Evolutionary conservation across 2,888 invertebrate genomes (phyloP), one percentile per base, ranked within the genome.

Genomic region (Sussaba pulchella): DNA sequence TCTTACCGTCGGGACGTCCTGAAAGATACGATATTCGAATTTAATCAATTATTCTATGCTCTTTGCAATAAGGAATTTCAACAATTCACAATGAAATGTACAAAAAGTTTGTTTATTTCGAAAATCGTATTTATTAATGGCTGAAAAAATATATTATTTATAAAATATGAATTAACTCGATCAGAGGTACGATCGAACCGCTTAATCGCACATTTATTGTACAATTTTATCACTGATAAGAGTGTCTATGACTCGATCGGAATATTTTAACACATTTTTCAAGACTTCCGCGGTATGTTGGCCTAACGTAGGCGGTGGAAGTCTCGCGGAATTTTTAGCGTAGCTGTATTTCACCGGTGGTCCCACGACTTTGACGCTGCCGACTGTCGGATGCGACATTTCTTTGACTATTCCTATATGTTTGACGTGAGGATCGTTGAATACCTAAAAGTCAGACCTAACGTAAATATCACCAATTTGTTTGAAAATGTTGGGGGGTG

Each of bases 201-300:
- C 50, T 47, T 17, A 76, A 36, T 21, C 12, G 50, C 52, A 9
- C 24, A 21, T 63, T 92, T 93, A 91, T 90, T 92, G 92, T 87
- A 95, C 85, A 92, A 94, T 80, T 86, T 93, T 92, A 26, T 92
- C 87, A 21, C 88, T 83, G 84, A 87, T 92, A 50, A 95, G 91
- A 77, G 87, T 71, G n/a, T 94, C 85, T 85, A 97, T 95, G 88
- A 94, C 93, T 17, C 93, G 91, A 9, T 94, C 92, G 59, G 94
- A 92, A 88, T 96, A 96, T 0, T 94, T 94, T 52, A 97, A 92
- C 82, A 96, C 89, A 78, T 94, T 92, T n/a, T 92, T 91, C 45
- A 99, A 93, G 63, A 99, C 94, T 85, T 96, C 94, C 77, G 93
- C 93, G 0, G 99, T 99, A 89, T 99, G 98, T 90, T 99, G 95